phyloP scores from a whole-genome alignment of 92 coral and sea anemone species.

The Phenganax stokvisi region DNA sequence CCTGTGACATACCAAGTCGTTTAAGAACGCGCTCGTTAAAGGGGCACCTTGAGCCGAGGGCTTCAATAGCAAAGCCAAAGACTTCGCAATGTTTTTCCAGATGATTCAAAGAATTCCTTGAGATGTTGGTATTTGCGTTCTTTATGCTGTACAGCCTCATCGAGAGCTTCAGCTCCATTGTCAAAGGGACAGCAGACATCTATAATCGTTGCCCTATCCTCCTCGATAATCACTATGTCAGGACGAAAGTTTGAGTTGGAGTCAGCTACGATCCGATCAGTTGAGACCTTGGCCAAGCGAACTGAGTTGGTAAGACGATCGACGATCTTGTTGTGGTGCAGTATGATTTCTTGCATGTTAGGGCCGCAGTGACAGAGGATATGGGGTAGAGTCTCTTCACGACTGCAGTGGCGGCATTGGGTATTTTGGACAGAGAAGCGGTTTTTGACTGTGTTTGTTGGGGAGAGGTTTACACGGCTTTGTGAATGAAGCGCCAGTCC shows the following conservation, averaged over 20 bases:
- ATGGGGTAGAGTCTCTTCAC: conserved; percentile 32
- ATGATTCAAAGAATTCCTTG: background rate
- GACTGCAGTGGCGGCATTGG: conserved; percentile 19
- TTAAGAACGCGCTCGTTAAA: background rate
- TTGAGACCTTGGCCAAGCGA: background rate
- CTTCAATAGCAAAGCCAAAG: conserved; percentile 6
- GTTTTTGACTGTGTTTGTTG: conserved; percentile 45
- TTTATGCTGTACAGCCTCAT: background rate
- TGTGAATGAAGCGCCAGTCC: conserved; percentile 46
- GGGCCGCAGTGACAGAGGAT: conserved; percentile 31
- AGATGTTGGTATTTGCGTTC: background rate
- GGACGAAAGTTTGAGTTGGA: background rate
- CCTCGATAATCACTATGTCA: background rate
- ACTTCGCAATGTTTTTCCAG: background rate
- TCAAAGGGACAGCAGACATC: conserved; percentile 8
- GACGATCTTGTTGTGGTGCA: background rate
- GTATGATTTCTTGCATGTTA: background rate
- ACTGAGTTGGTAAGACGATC: background rate
- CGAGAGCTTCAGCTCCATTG: background rate
- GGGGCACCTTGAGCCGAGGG: background rate
- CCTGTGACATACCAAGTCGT: background rate
- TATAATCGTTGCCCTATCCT: background rate
- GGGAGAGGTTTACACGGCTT: conserved; percentile 38
- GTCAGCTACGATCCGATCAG: background rate
- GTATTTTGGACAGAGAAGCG: conserved; percentile 10